These are phyloP conservation scores for Nannoperca australis DNA, from an alignment of 2,797 vertebrate species.

Conservation along the genomic window DNA sequence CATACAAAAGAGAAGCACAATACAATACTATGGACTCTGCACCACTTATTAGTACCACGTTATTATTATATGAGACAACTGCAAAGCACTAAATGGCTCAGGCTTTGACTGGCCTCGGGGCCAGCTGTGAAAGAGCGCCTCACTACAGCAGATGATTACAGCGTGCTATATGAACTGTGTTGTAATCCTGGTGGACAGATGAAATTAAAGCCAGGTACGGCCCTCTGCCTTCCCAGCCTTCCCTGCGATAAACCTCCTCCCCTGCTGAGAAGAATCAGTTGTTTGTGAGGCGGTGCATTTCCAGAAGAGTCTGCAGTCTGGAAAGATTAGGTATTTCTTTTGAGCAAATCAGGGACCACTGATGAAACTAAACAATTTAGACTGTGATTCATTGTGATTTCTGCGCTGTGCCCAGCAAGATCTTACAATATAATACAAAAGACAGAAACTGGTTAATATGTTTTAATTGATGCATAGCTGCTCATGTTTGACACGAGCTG, in stretches of 20 bases:
- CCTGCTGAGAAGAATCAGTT: conserved; percentile 69
- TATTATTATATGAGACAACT: conserved; percentile 67
- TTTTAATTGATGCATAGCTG: neutral
- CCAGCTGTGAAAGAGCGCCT: conserved; percentile 57
- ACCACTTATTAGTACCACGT: conserved; percentile 38
- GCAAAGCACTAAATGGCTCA: conserved; percentile 61
- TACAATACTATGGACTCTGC: neutral
- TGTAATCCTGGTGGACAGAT: conserved; percentile 80
- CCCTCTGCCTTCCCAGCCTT: conserved; percentile 69
- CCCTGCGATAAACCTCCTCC: conserved; percentile 64
- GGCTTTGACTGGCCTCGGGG: conserved; percentile 54
- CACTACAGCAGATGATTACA: conserved; percentile 76
- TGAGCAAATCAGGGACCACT: neutral
- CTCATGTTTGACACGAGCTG: neutral
- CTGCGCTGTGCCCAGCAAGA: neutral
- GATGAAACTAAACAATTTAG: conserved; percentile 15
- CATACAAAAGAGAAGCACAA: conserved; percentile 2
- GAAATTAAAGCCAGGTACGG: conserved; percentile 84
- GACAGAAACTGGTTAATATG: neutral
- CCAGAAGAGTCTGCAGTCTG: conserved; percentile 13
- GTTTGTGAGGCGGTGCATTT: conserved; percentile 50
- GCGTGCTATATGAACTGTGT: conserved; percentile 77
- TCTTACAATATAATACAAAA: neutral
- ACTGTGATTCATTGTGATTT: conserved; percentile 9
- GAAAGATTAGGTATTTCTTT: conserved; percentile 26